A percentile compares a stretch with the other conserved stretches of the same genome.
These are phyloP conservation scores for Geothlypis trichas DNA, from an alignment of 2,113 vertebrate species.

Conservation along the genomic window DNA sequence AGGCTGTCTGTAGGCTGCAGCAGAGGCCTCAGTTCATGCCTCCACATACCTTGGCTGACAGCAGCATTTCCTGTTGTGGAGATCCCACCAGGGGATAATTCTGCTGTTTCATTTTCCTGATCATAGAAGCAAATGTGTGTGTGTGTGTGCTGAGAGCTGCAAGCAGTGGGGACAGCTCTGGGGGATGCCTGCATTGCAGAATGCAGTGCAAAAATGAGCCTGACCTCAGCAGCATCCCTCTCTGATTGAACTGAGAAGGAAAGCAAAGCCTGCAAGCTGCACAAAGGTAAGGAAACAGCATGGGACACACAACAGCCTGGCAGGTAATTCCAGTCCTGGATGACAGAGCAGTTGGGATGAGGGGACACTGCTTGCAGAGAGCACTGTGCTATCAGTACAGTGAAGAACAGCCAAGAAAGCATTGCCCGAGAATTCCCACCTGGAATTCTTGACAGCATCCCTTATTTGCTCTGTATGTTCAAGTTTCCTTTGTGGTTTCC, in stretches of 20 bases:
- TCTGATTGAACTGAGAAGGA: not conserved
- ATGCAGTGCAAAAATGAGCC: not conserved
- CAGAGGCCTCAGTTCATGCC: not conserved
- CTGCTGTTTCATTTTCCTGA: not conserved
- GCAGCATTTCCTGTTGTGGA: not conserved
- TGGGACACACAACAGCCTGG: not conserved
- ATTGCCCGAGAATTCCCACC: not conserved
- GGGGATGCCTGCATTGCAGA: not conserved
- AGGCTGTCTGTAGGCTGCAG: not conserved
- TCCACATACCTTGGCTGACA: not conserved
- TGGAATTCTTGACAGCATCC: not conserved
- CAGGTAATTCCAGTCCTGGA: not conserved
- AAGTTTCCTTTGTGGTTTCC: not conserved
- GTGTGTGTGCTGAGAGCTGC: not conserved
- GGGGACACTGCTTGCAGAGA: not conserved
- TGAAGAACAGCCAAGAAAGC: not conserved
- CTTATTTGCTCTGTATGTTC: not conserved
- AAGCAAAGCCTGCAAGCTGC: not conserved
- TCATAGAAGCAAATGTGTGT: not conserved
- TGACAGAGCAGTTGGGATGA: not conserved
- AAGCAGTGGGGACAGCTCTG: not conserved
- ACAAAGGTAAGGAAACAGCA: not conserved
- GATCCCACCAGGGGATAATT: not conserved
- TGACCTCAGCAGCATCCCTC: not conserved
- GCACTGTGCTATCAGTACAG: not conserved